phyloP scores from a whole-genome alignment of 2,888 invertebrate genomes.

The Hartigia nigra region DNA sequence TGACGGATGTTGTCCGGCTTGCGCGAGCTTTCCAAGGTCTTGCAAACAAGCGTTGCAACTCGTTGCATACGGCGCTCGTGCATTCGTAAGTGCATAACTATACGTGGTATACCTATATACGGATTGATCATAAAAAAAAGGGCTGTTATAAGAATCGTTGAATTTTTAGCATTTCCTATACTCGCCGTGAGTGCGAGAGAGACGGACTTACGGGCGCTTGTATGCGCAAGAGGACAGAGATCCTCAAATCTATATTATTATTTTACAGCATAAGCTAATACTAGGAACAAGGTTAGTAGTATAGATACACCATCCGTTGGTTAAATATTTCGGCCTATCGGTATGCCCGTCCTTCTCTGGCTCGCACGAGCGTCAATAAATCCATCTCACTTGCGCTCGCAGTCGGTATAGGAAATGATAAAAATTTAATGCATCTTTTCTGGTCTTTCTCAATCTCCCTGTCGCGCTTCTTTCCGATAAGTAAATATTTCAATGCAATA shows the following conservation, averaged over 20 bases:
- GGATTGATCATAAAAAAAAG: background rate
- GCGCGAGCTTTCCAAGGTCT: background rate
- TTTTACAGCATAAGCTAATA: background rate
- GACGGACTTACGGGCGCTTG: background rate
- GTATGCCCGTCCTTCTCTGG: background rate
- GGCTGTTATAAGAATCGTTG: background rate
- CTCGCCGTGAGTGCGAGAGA: background rate
- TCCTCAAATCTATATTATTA: background rate
- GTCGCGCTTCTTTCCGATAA: background rate
- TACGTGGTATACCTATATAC: background rate
- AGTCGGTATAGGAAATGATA: background rate
- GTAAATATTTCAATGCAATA: background rate
- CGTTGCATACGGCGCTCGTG: background rate
- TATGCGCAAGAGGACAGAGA: background rate
- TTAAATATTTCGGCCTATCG: background rate
- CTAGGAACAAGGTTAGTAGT: background rate
- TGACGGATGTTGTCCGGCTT: no score
- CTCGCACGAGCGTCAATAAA: background rate
- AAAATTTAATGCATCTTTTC: background rate
- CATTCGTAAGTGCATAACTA: background rate
- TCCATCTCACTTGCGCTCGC: background rate
- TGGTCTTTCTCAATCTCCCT: background rate
- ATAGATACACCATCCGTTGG: no score
- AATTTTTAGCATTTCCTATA: background rate
- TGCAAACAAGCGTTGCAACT: background rate